These are phyloP conservation scores for Acleris holmiana DNA, from an alignment of 2,888 invertebrate species.

Conservation along the genomic window DNA sequence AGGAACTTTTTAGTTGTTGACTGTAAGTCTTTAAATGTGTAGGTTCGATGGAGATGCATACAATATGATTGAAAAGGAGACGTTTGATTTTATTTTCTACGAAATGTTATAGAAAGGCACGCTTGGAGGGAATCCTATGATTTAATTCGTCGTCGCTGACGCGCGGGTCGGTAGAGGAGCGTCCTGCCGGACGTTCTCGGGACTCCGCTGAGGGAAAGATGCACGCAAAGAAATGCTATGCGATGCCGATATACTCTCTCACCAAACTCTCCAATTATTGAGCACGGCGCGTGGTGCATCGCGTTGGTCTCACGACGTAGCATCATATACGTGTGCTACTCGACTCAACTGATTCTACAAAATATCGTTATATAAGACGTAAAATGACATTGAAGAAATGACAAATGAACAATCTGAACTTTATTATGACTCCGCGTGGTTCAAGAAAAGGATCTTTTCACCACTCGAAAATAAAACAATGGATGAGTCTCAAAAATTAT, in stretches of 20 bases:
- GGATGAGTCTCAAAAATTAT: constrained; percentile 14
- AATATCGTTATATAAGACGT: constrained; percentile 18
- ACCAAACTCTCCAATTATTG: constrained; percentile 13
- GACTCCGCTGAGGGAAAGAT: constrained; percentile 53
- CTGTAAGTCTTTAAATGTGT: constrained; percentile 56
- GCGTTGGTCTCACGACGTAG: constrained; percentile 14
- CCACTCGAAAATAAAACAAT: constrained; percentile 13
- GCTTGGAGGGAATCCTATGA: constrained; percentile 82
- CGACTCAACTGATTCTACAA: constrained; percentile 14
- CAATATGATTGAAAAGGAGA: constrained; percentile 53
- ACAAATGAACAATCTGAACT: constrained; percentile 22
- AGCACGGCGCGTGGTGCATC: constrained; percentile 16
- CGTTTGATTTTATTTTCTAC: constrained; percentile 75
- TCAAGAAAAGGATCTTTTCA: constrained; percentile 7
- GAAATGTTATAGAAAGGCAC: constrained; percentile 84
- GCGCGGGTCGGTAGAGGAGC: constrained; percentile 65
- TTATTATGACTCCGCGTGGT: constrained; percentile 11
- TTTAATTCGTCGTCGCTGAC: constrained; percentile 77
- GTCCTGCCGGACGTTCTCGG: constrained; percentile 54
- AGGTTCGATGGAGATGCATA: constrained; percentile 60
- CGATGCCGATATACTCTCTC: constrained; percentile 47
- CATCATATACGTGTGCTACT: constrained; percentile 15
- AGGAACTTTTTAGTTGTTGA: constrained; percentile 60
- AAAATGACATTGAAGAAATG: constrained; percentile 31
- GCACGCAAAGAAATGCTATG: constrained; percentile 42